Base-by-base conservation (phyloP, 2,797 vertebrate genomes). In the Sebastes elongatus region DNA sequence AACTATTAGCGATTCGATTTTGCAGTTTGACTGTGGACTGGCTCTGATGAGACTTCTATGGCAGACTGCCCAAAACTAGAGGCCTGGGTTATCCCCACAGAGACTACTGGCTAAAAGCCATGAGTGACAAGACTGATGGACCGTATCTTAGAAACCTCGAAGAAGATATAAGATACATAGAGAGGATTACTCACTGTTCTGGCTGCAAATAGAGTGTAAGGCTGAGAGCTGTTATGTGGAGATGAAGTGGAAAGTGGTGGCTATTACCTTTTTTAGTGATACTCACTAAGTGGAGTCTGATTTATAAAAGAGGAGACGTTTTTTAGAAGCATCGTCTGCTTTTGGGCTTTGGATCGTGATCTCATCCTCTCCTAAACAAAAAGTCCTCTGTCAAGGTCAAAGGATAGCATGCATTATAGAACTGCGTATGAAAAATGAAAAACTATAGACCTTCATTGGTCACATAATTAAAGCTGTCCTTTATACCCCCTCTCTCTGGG, bases 391-490 rank as follows among this genome's bases (percentile, higher is more conserved):
- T 18, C 11, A 18, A 79, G 68, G 78, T 86, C 67, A 82, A 49
- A 71, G 49, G 28, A 71, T 35, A 78, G 69, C 38, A 78, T 78
- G 33, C 67, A 80, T 82, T 73, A 78, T 57, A 22, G 23, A 88
- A 52, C 28, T 33, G 16, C 32, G 32, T 35, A 77, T 79, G 32
- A 73, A 78, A 80, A 52, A 82, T 76, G 23, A 20, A 80, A 65
- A 62, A 71, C 66, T 27, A 23, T 61, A 65, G 57, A 52, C 57
- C 60, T 13, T 78, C 42, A 67, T 62, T 74, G 71, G 61, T 66
- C 63, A 80, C 38, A 62, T 79, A 46, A 87, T 89, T 83, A 69
- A 73, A 77, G 75, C 33, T 69, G 71, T 65, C 38, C 66, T 73
- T 82, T 52, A 70, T 55, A 23, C 35, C 9, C 9, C 10, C 23